Base-by-base conservation (phyloP, 2,113 vertebrate species). In the Forbesichthys papilliferus region DNA sequence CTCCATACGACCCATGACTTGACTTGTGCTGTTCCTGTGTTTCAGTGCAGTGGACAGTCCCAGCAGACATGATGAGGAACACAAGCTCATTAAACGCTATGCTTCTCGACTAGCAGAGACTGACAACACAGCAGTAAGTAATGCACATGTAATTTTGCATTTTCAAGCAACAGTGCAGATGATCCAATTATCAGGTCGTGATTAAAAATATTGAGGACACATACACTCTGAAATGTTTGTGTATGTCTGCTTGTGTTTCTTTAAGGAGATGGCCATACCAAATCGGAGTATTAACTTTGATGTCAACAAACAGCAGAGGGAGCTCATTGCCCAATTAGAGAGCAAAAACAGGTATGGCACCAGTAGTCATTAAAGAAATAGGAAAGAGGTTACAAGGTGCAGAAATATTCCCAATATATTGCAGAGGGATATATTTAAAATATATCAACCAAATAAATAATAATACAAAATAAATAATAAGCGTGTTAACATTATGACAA, bases 251-350 rank as follows among this genome's bases (percentile, higher is more conserved):
- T 27, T 79, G 11, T 88, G 34, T 66, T 0, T 58, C 11, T 81
- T 60, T 42, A 71, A 95, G 95, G 91, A 95, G 79, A 96, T 87
- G 9, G 90, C 93, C 4, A 87, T 94, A 0, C 75, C 93, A 0
- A 95, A 95, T 46, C 79, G 94, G 75, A 91, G 89, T 48, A 95
- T 98, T 80, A 95, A 89, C 92, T 95, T 96, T 0, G 96, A 99
- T 51, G 94, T 91, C 61, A 99, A 98, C 83, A 97, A 95, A 74
- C 95, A 98, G 27, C 97, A 98, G 71, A 87, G 96, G 65, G 95
- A 97, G 81, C 95, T 99, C 63, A 98, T 99, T 5, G 95, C 95
- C 2, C 95, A 98, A 86, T 92, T 99, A 91, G 97, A 98, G 73
- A 93, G 91, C 82, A 98, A 97, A 77, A 98, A 99, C 93, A 94